phyloP scores from a whole-genome alignment of 2,113 vertebrate genomes.

The Syrmaticus mikado region DNA sequence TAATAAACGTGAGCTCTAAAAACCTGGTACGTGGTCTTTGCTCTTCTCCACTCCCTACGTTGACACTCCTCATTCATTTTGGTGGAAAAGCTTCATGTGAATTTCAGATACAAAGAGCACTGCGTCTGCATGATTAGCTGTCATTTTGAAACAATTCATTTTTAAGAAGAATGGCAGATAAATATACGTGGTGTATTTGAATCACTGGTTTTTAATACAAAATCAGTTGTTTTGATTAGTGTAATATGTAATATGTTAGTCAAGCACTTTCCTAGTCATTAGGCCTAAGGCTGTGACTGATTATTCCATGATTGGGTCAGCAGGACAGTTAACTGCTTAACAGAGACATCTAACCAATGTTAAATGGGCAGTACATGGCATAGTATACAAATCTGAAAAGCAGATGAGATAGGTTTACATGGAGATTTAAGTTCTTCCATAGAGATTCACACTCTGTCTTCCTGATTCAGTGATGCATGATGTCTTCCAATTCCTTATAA shows the following conservation, averaged over 20 bases:
- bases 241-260: background rate
- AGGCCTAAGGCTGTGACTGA: background rate
- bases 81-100: background rate
- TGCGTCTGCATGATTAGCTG: background rate
- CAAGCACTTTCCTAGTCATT: background rate
- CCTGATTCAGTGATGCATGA: background rate
- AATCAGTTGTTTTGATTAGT: background rate
- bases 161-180: background rate
- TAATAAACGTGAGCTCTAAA: slow-evolving; percentile 54
- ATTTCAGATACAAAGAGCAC: background rate
- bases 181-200: background rate
- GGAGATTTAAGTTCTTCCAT: background rate
- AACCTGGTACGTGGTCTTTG: slow-evolving; percentile 35
- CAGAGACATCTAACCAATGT: background rate
- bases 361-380: background rate
- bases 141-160: background rate
- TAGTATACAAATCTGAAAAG: background rate
- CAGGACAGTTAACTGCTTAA: background rate
- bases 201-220: background rate
- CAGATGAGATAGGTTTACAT: background rate
- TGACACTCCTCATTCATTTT: background rate
- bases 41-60: slow-evolving; percentile 12
- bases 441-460: background rate
- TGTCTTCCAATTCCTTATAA: background rate
- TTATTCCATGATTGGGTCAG: background rate